Conservation (phyloP, 1,140 invertebrate genomes). For the Drosophila sturtevanti region DNA sequence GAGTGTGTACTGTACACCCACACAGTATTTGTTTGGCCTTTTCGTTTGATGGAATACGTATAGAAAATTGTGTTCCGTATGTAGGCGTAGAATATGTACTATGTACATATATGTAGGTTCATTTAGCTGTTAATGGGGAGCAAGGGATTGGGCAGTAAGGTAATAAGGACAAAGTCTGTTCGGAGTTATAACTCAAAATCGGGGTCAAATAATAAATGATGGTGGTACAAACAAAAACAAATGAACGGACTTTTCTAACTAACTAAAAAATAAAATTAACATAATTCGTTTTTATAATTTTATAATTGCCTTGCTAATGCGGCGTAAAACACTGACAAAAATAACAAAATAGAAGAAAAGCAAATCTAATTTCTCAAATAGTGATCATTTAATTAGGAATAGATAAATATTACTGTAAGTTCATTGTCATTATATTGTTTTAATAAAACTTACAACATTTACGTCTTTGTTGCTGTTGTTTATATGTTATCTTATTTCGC, state of each 20-base stretch:
- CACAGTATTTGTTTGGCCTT: constrained; percentile 26
- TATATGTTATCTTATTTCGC: neutral
- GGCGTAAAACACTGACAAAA: neutral
- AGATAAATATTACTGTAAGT: no score
- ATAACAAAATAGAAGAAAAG: no score
- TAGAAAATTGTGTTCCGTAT: constrained; percentile 39
- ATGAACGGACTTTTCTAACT: neutral
- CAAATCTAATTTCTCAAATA: neutral
- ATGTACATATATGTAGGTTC: constrained; percentile 23
- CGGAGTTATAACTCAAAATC: constrained; percentile 37
- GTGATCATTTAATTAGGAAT: neutral
- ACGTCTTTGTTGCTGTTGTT: neutral
- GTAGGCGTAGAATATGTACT: constrained; percentile 31
- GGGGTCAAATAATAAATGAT: constrained; percentile 69
- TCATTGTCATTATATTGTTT: no score
- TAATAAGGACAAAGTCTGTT: constrained; percentile 10
- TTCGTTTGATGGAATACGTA: constrained; percentile 13
- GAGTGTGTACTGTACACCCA: constrained; percentile 35
- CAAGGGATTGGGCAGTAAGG: neutral
- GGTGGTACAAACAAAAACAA: constrained; percentile 36
- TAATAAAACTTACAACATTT: neutral
- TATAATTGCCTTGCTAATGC: neutral
- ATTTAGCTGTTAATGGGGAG: neutral
- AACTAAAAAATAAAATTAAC: constrained; percentile 55
- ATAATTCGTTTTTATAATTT: constrained; percentile 56